These are phyloP conservation scores for Siniperca obscura DNA, from an alignment of 2,797 vertebrate species.

Conservation along the genomic window DNA sequence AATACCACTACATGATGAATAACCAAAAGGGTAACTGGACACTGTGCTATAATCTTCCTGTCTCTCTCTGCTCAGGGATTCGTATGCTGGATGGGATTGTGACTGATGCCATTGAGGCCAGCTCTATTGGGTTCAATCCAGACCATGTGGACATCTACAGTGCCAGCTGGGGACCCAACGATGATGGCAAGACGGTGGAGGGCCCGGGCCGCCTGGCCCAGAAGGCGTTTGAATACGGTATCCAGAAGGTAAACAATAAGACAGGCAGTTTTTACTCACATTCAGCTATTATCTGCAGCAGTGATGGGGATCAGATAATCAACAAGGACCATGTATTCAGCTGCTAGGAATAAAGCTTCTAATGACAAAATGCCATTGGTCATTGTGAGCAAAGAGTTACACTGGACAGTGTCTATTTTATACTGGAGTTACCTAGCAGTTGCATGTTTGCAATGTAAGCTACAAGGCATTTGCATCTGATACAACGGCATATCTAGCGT, in stretches of 20 bases:
- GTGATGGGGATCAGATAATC: constrained; percentile 46
- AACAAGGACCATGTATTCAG: constrained; percentile 27
- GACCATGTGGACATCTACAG: constrained; percentile 98
- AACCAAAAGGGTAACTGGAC: not conserved
- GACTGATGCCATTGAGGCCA: constrained; percentile 97
- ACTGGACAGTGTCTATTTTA: not conserved
- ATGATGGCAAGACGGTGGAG: constrained; percentile 98
- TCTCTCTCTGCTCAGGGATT: constrained; percentile 84
- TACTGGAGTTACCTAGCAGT: not conserved
- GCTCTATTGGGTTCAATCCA: constrained; percentile 96
- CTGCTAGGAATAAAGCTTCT: constrained; percentile 22
- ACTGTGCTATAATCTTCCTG: not conserved
- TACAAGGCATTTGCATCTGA: not conserved
- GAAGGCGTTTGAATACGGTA: constrained; percentile 98
- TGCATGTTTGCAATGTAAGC: not conserved
- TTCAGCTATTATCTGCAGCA: constrained; percentile 24
- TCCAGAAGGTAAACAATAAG: constrained; percentile 89
- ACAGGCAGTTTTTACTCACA: not conserved
- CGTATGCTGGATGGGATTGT: constrained; percentile 98
- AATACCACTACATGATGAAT: not conserved
- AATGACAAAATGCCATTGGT: constrained; percentile 28
- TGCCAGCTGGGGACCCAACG: constrained; percentile 98
- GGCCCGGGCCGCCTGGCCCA: constrained; percentile 95
- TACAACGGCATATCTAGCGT: not conserved
- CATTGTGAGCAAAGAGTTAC: not conserved